phyloP scores from a whole-genome alignment of 1,140 invertebrate species.

The Mya arenaria region DNA sequence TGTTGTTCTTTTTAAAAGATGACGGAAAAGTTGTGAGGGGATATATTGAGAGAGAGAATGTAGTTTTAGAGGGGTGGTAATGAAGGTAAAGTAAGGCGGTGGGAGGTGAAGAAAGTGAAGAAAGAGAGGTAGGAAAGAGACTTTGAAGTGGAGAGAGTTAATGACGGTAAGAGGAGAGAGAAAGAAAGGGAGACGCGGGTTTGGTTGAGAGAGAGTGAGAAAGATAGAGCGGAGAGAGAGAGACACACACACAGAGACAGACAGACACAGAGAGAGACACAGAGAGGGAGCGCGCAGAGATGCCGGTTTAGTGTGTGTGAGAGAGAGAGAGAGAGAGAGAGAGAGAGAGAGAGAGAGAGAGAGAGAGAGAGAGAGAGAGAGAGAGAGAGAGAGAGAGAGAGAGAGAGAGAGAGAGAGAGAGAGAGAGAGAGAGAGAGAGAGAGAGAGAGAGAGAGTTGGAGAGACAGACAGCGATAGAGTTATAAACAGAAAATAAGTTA shows the following conservation, averaged over 20 bases:
- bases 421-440: conserved; percentile 57
- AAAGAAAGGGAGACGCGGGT: no score
- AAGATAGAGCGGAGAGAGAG: background rate
- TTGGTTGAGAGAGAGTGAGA: background rate
- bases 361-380: conserved; percentile 28
- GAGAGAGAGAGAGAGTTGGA: background rate
- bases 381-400: conserved; percentile 60
- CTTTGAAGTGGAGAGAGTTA: no score
- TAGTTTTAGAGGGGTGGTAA: no score
- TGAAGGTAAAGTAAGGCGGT: no score
- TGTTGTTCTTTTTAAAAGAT: no score
- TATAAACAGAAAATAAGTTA: no score
- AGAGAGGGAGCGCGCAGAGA: conserved; percentile 3
- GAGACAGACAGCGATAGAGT: background rate
- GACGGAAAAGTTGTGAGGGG: no score
- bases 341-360: conserved; percentile 15
- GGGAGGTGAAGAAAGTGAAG: no score
- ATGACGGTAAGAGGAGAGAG: no score
- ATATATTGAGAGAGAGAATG: no score
- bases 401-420: conserved; percentile 63
- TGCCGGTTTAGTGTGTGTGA: background rate
- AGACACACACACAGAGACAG: background rate
- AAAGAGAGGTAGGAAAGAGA: no score
- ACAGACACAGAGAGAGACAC: conserved; percentile 32
- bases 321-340: background rate